A percentile compares a stretch with the other conserved stretches of the same genome.
Conservation (phyloP, 2,888 invertebrate genomes). For the Aquatica leii region DNA sequence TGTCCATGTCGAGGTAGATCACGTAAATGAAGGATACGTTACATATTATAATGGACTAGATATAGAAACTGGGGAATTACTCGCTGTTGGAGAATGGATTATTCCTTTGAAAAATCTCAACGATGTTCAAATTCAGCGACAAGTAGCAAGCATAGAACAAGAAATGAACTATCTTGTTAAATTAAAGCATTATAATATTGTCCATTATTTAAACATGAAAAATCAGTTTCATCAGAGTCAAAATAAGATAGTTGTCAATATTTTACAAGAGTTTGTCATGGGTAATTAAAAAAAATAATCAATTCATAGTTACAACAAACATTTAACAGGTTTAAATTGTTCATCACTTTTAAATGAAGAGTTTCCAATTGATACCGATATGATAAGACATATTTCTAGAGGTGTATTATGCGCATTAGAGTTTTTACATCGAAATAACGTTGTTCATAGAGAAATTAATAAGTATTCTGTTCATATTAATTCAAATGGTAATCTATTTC, state of each 20-base stretch:
- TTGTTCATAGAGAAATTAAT: conserved; percentile 84
- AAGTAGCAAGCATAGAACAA: conserved; percentile 76
- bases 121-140: conserved; percentile 61
- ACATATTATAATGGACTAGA: conserved; percentile 82
- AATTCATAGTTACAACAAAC: no score
- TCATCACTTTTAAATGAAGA: conserved; percentile 63
- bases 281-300: no score
- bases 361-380: conserved; percentile 63
- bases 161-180: conserved; percentile 77
- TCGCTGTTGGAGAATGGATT: conserved; percentile 81
- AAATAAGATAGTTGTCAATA: conserved; percentile 71
- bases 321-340: conserved; percentile 51
- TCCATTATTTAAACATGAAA: conserved; percentile 80
- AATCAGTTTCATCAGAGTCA: conserved; percentile 63
- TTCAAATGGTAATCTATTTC: conserved; percentile 69
- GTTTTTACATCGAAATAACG: conserved; percentile 81
- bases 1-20: conserved; percentile 63
- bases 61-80: conserved; percentile 72
- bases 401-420: conserved; percentile 79
- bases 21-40: conserved; percentile 73
- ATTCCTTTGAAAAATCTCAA: conserved; percentile 62
- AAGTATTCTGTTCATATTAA: conserved; percentile 79
- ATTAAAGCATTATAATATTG: conserved; percentile 75
- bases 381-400: conserved; percentile 72
- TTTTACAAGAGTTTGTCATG: conserved; percentile 74